These are phyloP conservation scores for Zele albiditarsus DNA, from an alignment of 2,888 invertebrate genomes.

Conservation along the genomic window DNA sequence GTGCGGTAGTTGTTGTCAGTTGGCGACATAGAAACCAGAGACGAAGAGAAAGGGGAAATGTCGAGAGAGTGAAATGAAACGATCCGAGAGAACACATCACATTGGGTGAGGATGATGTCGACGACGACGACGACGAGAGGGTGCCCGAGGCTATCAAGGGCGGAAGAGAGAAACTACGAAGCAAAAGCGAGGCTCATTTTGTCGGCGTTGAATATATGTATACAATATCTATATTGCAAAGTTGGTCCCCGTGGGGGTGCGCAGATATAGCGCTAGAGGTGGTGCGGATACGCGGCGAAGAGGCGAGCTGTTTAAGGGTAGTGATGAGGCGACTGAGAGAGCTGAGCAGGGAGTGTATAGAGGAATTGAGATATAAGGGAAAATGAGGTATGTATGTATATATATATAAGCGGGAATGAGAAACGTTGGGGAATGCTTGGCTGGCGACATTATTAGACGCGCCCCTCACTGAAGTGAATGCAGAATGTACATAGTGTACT, in stretches of 20 bases:
- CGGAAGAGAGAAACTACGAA: slow-evolving; percentile 52
- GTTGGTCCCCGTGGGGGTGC: slow-evolving; percentile 41
- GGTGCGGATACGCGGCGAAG: slow-evolving; percentile 39
- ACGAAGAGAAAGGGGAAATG: not conserved
- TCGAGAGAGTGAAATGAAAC: not conserved
- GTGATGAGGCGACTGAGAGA: slow-evolving; percentile 37
- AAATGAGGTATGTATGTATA: slow-evolving; percentile 21
- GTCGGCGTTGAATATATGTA: slow-evolving; percentile 64
- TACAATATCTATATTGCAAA: slow-evolving; percentile 28
- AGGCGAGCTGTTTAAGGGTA: slow-evolving; percentile 33
- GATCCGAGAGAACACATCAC: not conserved
- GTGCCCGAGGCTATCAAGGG: slow-evolving; percentile 18
- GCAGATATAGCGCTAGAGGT: slow-evolving; percentile 37
- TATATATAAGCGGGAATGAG: slow-evolving; percentile 43
- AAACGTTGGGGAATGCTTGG: slow-evolving; percentile 68
- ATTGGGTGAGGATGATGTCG: slow-evolving; percentile 17
- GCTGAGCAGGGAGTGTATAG: slow-evolving; percentile 38
- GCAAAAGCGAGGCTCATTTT: slow-evolving; percentile 72
- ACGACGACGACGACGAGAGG: slow-evolving; percentile 14
- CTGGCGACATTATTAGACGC: slow-evolving; percentile 73
- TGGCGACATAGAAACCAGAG: not conserved
- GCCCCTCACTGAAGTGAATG: slow-evolving; percentile 63
- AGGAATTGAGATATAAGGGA: slow-evolving; percentile 37
- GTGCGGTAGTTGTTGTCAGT: not conserved
- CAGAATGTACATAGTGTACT: slow-evolving; percentile 58